phyloP scores from a whole-genome alignment of 2,113 vertebrate species.

The Centrocercus urophasianus region DNA sequence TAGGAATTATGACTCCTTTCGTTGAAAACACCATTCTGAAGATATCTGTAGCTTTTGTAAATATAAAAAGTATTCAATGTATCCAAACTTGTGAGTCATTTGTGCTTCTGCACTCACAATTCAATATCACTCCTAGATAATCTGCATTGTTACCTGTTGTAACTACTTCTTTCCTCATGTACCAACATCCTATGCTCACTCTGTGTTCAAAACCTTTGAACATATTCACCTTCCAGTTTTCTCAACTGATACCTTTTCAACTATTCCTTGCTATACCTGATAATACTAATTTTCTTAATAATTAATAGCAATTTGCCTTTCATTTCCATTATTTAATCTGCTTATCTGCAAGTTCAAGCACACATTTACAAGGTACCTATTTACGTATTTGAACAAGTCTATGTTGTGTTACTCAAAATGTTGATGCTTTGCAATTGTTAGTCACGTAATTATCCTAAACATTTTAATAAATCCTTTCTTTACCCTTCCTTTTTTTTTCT shows the following conservation, averaged over 20 bases:
- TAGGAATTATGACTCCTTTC: neutral
- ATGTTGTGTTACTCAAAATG: neutral
- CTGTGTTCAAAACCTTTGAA: neutral
- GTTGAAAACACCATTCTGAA: neutral
- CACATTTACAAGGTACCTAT: neutral
- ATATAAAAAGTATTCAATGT: neutral
- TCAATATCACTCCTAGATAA: neutral
- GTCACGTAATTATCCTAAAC: neutral
- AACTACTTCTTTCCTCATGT: neutral
- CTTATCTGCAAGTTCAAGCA: neutral
- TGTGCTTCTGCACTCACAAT: rapidly evolving
- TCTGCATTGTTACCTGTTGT: neutral
- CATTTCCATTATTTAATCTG: neutral
- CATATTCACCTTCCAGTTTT: neutral
- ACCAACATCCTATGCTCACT: rapidly evolving
- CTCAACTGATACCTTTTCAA: neutral
- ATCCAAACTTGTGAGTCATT: neutral
- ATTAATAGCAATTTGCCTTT: neutral
- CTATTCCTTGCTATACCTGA: neutral
- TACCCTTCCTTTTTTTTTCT: neutral
- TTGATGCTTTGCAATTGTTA: neutral
- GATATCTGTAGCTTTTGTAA: neutral
- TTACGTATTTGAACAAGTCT: neutral
- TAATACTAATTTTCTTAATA: neutral
- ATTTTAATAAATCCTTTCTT: neutral